Evolutionary conservation across 1,140 invertebrate genomes (phyloP), one percentile per base, ranked within the genome.

Genomic region (Bemisia tabaci): DNA sequence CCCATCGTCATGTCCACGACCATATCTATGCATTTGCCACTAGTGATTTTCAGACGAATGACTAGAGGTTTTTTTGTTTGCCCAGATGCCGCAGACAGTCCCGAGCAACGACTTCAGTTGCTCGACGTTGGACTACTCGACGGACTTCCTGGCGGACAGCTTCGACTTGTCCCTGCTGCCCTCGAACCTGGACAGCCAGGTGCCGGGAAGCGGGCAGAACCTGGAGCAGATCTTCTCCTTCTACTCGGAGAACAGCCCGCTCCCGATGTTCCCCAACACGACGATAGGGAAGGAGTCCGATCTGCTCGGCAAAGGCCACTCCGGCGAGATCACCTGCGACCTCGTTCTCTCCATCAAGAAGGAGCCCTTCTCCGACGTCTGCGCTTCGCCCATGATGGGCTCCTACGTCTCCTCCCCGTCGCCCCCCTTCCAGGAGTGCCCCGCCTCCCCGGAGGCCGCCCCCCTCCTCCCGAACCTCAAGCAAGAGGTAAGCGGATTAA

Each of bases 21-120:
- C n/a, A n/a, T n/a, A n/a, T n/a, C n/a, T n/a, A n/a, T n/a, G n/a
- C n/a, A n/a, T n/a, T n/a, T n/a, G n/a, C n/a, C n/a, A n/a, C n/a
- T n/a, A n/a, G n/a, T n/a, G n/a, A n/a, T n/a, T n/a, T n/a, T n/a
- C n/a, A n/a, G n/a, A n/a, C n/a, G n/a, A n/a, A n/a, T n/a, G n/a
- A n/a, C n/a, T n/a, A n/a, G n/a, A n/a, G n/a, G n/a, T n/a, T n/a
- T n/a, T 48, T 48, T 48, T 17, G 17, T 48, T 48, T 5, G 5
- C 80, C 33, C 84, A 91, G 89, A 91, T 91, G 89, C 86, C 88
- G 78, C 89, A 91, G 78, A 88, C 84, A 66, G 87, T 89, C 73
- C 88, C 88, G 26, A 82, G 86, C 68, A 83, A 86, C 71, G 77
- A 75, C 59, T 84, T 85, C 76, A 85, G 83, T 74, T 87, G 85